These are phyloP conservation scores for Whitmania pigra DNA, from an alignment of 1,140 invertebrate genomes.

Conservation along the genomic window DNA sequence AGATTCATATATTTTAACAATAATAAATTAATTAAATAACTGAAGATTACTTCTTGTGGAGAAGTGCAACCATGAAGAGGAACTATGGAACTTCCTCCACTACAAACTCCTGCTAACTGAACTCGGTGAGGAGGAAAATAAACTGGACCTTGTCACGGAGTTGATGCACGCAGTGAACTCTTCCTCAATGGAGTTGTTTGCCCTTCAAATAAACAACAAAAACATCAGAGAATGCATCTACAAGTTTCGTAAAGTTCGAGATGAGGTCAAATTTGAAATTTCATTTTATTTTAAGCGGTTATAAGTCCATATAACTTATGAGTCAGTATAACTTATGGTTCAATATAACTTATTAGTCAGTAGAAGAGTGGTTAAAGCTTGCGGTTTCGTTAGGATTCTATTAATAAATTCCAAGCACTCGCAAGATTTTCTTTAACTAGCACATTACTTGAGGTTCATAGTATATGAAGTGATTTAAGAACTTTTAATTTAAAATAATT, in stretches of 20 bases:
- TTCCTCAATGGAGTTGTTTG: not conserved
- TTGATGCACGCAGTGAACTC: not conserved
- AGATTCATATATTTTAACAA: too few species aligned
- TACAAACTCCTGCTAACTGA: not conserved
- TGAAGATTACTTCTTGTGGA: not conserved
- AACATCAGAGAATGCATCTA: not conserved
- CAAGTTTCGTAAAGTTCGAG: not conserved
- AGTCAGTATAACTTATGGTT: too few species aligned
- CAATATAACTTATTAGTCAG: too few species aligned
- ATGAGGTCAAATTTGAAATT: not conserved
- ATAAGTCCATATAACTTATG: too few species aligned
- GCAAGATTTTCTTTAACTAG: too few species aligned
- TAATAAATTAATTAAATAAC: too few species aligned
- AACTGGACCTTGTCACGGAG: not conserved
- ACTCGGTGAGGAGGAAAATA: not conserved
- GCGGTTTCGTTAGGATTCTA: too few species aligned
- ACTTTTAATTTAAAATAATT: not conserved
- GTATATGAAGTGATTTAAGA: not conserved
- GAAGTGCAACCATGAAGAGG: not conserved
- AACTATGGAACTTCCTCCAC: not conserved
- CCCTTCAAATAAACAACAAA: not conserved
- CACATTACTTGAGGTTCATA: too few species aligned
- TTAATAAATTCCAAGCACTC: too few species aligned
- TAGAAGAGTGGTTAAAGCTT: too few species aligned
- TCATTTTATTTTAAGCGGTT: not conserved